Evolutionary conservation across 2,888 invertebrate species (phyloP), one percentile per base, ranked within the genome.

Genomic region (Pseudococcus viburni): DNA sequence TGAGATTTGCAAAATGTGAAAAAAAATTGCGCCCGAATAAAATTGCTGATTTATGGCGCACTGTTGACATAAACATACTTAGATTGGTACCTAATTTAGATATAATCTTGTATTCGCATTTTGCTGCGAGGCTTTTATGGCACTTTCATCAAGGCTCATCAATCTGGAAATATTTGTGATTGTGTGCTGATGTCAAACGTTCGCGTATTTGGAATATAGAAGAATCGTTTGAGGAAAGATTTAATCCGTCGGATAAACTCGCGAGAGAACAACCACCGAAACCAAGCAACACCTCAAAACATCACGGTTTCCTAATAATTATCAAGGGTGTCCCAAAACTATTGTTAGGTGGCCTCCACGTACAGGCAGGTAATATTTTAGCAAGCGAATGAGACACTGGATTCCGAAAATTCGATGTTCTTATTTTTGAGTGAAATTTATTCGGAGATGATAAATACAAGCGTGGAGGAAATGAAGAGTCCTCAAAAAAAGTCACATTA

Each of bases 51-150:
- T 73, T 73, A 33, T 73, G 73, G 33, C 73, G 17, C 73, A 33
- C 12, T 73, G n/a, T 73, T 33, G 17, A 73, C 73, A 17, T 33
- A 33, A 73, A 73, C 33, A 73, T 33, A 33, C 33, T 73, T 33
- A 73, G 73, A 33, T 73, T 73, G 73, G 73, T 73, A 64, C 64
- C 64, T 64, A 73, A 73, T 73, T 73, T 73, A 68, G 33, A 73
- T 73, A 73, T 33, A 73, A 73, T 33, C 73, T 73, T 3, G 73
- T 26, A 33, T 73, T 33, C 33, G 22, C 22, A 33, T 22, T 64
- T 64, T 22, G 11, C 64, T 64, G 19, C 19, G 11, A 22, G 22
- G 19, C 64, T 22, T 33, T 33, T 33, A 1, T 73, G 33, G 33
- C 33, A 73, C 73, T 73, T 73, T 33, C 73, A 73, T 73, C 73